These are phyloP conservation scores for Rhadinocentrus ornatus DNA, from an alignment of 2,797 vertebrate species.

Conservation along the genomic window DNA sequence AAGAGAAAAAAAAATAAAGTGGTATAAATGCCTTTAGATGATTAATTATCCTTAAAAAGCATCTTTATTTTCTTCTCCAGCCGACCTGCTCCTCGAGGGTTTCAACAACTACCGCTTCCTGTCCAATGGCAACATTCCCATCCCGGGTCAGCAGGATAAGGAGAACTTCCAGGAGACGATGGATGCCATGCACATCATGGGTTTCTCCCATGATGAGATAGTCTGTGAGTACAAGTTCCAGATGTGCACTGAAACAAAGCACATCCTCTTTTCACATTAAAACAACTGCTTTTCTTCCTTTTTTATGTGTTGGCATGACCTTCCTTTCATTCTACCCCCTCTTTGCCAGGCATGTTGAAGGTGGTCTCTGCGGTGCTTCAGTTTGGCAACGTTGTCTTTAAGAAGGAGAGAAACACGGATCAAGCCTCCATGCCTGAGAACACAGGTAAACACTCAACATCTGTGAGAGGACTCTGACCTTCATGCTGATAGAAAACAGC, in stretches of 20 bases:
- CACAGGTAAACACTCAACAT: constrained; percentile 84
- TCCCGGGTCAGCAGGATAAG: constrained; percentile 98
- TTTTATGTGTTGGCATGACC: neutral
- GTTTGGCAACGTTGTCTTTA: constrained; percentile 96
- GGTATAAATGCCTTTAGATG: no score
- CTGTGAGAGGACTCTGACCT: constrained; percentile 1
- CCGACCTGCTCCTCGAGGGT: constrained; percentile 95
- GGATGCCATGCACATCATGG: constrained; percentile 99
- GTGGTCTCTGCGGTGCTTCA: constrained; percentile 96
- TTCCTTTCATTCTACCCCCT: constrained; percentile 5
- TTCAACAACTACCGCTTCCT: constrained; percentile 96
- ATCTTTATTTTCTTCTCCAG: constrained; percentile 67
- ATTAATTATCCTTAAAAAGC: neutral
- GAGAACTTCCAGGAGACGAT: constrained; percentile 99
- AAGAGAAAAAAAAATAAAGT: neutral
- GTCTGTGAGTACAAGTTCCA: constrained; percentile 82
- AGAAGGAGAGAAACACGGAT: constrained; percentile 97
- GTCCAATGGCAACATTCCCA: constrained; percentile 95
- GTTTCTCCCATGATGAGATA: constrained; percentile 95
- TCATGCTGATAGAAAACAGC: constrained; percentile 3
- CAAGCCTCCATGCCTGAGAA: constrained; percentile 99
- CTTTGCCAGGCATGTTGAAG: constrained; percentile 91
- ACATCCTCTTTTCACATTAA: neutral
- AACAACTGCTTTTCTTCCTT: neutral
- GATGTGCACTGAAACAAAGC: constrained; percentile 22